These are phyloP conservation scores for Ooceraea biroi DNA, from an alignment of 1,140 invertebrate genomes.

Conservation along the genomic window DNA sequence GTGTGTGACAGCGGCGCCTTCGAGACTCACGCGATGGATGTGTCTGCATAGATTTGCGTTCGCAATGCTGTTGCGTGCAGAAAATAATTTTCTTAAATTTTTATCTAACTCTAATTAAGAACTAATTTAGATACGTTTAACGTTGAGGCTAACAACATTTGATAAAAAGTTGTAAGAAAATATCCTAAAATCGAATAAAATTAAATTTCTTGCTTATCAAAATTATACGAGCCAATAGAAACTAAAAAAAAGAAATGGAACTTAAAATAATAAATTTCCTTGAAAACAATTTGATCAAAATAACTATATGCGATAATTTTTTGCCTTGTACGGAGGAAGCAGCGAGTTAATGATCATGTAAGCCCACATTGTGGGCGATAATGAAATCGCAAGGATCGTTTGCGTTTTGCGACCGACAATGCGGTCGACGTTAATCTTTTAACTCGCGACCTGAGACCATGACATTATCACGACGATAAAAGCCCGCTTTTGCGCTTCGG, in stretches of 20 bases:
- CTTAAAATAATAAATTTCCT: background rate
- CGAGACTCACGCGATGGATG: constrained; percentile 24
- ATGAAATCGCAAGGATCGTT: constrained; percentile 15
- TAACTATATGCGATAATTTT: background rate
- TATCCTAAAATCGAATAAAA: too few species aligned
- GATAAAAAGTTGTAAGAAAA: too few species aligned
- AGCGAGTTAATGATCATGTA: background rate
- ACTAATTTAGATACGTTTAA: too few species aligned
- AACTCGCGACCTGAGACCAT: constrained; percentile 1
- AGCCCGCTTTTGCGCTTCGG: constrained; percentile 1
- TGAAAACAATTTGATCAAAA: background rate
- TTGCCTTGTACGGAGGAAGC: background rate
- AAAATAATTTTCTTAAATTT: too few species aligned
- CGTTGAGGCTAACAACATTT: too few species aligned
- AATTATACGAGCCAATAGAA: too few species aligned
- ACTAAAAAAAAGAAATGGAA: too few species aligned
- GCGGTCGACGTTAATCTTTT: constrained; percentile 18
- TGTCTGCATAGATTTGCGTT: constrained; percentile 16
- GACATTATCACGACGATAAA: constrained; percentile 41
- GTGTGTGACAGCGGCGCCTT: constrained; percentile 61
- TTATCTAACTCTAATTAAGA: too few species aligned
- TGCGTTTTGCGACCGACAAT: constrained; percentile 14
- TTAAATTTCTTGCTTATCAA: too few species aligned
- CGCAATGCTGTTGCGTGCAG: constrained; percentile 7
- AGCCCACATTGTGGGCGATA: background rate